phyloP scores from a whole-genome alignment of 2,113 vertebrate species.

The Oriolus oriolus region DNA sequence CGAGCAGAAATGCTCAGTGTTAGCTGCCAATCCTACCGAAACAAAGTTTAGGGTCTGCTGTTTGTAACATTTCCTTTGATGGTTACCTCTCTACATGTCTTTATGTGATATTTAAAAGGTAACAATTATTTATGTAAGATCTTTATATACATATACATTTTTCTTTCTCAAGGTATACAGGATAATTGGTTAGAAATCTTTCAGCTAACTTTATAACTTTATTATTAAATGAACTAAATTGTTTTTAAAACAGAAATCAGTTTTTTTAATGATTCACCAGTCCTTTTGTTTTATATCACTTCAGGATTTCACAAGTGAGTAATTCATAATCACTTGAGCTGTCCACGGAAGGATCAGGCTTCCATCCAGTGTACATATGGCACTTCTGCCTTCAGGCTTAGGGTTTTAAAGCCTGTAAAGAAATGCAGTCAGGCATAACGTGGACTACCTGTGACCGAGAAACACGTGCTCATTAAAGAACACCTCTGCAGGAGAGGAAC shows the following conservation, averaged over 20 bases:
- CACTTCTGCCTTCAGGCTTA: constrained; percentile 9
- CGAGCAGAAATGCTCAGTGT: constrained; percentile 13
- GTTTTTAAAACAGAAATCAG: neutral
- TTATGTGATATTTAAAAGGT: neutral
- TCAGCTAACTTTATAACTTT: neutral
- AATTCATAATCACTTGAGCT: neutral
- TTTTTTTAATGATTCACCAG: neutral
- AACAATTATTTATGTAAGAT: neutral
- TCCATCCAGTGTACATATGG: neutral
- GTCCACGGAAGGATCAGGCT: constrained; percentile 10
- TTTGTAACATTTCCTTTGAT: neutral
- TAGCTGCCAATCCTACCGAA: neutral
- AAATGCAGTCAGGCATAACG: constrained; percentile 25
- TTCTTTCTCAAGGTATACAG: neutral
- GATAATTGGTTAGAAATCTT: neutral
- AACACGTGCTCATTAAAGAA: neutral
- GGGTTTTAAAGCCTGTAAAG: constrained; percentile 4
- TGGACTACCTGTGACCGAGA: constrained; percentile 4
- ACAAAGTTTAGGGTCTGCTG: neutral
- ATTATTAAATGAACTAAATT: neutral
- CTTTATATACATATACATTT: neutral
- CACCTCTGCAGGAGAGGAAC: constrained; percentile 18
- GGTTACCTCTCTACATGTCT: neutral
- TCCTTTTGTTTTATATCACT: neutral
- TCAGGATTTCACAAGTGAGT: constrained; percentile 7